Evolutionary conservation across 2,113 vertebrate species (phyloP), one percentile per base, ranked within the genome.

Genomic region (Barnardius zonarius): DNA sequence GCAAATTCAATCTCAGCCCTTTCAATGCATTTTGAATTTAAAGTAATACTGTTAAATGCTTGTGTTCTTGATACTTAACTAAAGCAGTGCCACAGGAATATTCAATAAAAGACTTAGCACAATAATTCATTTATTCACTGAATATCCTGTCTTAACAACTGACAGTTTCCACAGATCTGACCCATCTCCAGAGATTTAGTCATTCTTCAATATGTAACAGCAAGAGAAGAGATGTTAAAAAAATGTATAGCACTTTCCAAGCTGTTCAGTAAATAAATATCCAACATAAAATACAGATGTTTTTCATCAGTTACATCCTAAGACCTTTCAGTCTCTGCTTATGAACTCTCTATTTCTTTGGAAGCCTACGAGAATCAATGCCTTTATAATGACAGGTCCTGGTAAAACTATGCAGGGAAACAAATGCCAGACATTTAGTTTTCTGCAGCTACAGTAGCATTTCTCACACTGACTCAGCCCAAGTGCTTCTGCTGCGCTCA

Each of bases 11-110:
- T 72, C 74, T 85, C 79, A 72, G 23, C 69, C n/a, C n/a, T 94
- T 94, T 88, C 90, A 88, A 89, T 84, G 67, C 55, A 83, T 80
- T 94, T 92, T 94, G 86, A 94, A 94, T 94, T 94, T 86, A 68
- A 96, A 93, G 35, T 93, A 73, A 93, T 91, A 82, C 46, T 82
- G 44, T 87, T 94, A 93, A 94, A 96, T 5, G 11, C 31, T 76
- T 69, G 63, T 87, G 39, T 89, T 93, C 92, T 82, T 76, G 52
- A 72, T 90, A 67, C 44, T 77, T 88, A 88, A 81, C 72, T 72
- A 39, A 93, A 93, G 88, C 39, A 59, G 48, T 63, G 70, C 31
- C 63, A 55, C 49, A 66, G 57, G 86, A 86, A 79, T 92, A 92
- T 61, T 81, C 88, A 94, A 22, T 79, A 80, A 91, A 84, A 48